Evolutionary conservation across 2,888 invertebrate genomes (phyloP), one percentile per base, ranked within the genome.

Genomic region (Thymelicus sylvestris): DNA sequence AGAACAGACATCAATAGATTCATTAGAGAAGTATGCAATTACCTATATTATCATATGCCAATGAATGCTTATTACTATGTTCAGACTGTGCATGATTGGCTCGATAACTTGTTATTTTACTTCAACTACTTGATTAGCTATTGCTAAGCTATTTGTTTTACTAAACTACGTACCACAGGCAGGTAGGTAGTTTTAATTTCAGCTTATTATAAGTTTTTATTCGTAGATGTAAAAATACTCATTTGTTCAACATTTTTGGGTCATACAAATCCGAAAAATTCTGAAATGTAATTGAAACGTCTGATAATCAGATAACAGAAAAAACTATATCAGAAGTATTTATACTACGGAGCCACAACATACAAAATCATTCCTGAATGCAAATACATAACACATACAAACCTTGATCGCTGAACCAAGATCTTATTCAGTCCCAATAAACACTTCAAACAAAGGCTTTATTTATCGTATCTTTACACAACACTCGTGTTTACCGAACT

Each of bases 401-500:
- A 80, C 83, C 81, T 82, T 75, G 79, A 57, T 57, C 7, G 13
- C 55, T 38, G 57, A 38, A 57, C 57, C 67, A 72, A 71, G 79
- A 81, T 81, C 81, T 65, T 69, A 65, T 66, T 64, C 78, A 82
- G 80, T 79, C 80, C 66, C 74, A 77, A 83, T 82, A 84, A 84
- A 79, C 85, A 83, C 83, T 83, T 78, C 73, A 82, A 80, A 84
- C 84, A 84, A 87, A 80, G 83, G 71, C 74, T 79, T 77, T 79
- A 80, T 82, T 80, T 80, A 84, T 73, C 73, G 74, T 73, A 75
- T 75, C 77, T 79, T 73, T 67, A 50, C 73, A 74, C 74, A 67
- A 65, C 77, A 75, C 74, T 75, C 76, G 68, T 80, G 78, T 82
- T 80, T 79, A 79, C 79, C 72, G 76, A 62, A 73, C 77, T 69